A percentile compares a stretch with the other conserved stretches of the same genome.
phyloP scores from a whole-genome alignment of 35 echinoderm and acorn worm species.

The Acanthaster planci region DNA sequence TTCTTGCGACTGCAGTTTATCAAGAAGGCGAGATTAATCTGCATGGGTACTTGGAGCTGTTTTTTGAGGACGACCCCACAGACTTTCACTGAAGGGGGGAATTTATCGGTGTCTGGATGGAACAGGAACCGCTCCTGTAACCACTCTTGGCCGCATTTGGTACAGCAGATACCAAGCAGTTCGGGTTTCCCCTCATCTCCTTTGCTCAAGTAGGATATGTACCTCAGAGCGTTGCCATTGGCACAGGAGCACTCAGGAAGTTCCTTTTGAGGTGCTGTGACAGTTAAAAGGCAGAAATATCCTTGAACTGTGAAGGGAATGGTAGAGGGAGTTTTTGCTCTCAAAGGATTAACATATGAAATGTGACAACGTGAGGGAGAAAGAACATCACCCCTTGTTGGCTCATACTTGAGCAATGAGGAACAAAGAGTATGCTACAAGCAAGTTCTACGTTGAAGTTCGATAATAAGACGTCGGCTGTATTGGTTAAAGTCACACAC shows the following conservation, averaged over 20 bases:
- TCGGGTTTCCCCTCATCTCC: not conserved
- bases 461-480: too few species aligned
- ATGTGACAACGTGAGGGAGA: too few species aligned
- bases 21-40: not conserved
- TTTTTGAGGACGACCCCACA: slow-evolving; percentile 1
- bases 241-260: slow-evolving; percentile 17
- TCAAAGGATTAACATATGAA: too few species aligned
- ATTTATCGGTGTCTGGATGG: not conserved
- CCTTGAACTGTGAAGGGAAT: too few species aligned
- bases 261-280: too few species aligned
- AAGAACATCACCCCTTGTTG: too few species aligned
- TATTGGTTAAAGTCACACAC: too few species aligned
- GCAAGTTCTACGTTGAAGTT: too few species aligned
- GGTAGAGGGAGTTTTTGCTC: too few species aligned
- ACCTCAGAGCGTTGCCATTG: slow-evolving; percentile 20
- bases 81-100: not conserved
- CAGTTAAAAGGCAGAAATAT: too few species aligned
- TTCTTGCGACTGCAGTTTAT: not conserved
- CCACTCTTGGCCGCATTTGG: slow-evolving; percentile 47
- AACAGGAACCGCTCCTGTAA: slow-evolving; percentile 26
- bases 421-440: too few species aligned
- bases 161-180: slow-evolving; percentile 28
- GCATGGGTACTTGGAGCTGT: not conserved
- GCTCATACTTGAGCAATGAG: too few species aligned
- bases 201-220: slow-evolving; percentile 1